Evolutionary conservation across 2,113 vertebrate genomes (phyloP).

Genomic region (Sinocyclocheilus grahami): DNA sequence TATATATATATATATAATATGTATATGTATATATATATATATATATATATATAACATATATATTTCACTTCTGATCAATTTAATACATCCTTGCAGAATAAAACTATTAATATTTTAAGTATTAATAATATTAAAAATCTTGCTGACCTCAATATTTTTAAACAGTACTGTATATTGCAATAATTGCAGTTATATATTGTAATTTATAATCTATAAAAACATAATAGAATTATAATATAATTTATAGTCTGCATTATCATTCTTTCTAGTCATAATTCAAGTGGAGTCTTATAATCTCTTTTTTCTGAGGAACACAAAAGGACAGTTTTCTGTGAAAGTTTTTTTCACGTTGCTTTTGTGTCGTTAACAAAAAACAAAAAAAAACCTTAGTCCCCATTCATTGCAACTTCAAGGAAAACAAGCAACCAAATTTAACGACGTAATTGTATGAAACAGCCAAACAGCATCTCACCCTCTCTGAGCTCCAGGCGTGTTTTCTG

Average conservation of each 20-base stretch:
- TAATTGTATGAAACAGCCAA: too few species aligned
- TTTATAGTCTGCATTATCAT: not conserved
- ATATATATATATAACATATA: too few species aligned
- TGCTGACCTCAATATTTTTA: not conserved
- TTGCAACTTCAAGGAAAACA: not conserved
- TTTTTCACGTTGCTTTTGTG: too few species aligned
- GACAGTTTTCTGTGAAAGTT: not conserved
- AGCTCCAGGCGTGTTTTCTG: slow-evolving; percentile 97
- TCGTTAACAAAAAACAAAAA: too few species aligned
- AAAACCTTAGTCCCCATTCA: not conserved
- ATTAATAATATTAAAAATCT: not conserved
- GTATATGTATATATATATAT: too few species aligned
- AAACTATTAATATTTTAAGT: not conserved
- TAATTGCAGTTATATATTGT: not conserved
- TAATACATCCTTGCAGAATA: not conserved
- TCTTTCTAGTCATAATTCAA: not conserved
- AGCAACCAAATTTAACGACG: not conserved
- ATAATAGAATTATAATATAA: not conserved
- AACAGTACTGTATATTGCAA: not conserved
- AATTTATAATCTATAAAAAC: too few species aligned
- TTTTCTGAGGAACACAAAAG: not conserved
- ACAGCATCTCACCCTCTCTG: slow-evolving; percentile 48
- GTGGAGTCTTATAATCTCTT: not conserved
- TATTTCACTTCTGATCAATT: not conserved
- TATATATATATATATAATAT: too few species aligned